Evolutionary conservation across 2,797 vertebrate species (phyloP), one percentile per base, ranked within the genome.

Genomic region (Sebastes melanostomus): DNA sequence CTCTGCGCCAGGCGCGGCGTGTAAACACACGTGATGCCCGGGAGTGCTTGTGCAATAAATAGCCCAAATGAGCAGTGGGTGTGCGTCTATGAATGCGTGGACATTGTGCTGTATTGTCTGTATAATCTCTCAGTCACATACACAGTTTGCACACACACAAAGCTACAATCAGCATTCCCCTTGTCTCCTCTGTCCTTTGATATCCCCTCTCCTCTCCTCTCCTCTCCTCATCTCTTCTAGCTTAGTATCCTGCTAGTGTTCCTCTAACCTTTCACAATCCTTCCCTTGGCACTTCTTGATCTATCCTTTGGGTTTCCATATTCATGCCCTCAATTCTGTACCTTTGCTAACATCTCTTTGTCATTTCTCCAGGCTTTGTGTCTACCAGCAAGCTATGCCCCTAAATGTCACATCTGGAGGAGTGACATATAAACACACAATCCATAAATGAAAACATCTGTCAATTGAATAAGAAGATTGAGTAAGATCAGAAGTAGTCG

Each of bases 11-110:
- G 81, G 60, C 34, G 12, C 38, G 8, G 71, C 58, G 56, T 79
- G 80, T 59, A 76, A 85, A 77, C 85, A 80, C 91, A 91, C 42
- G 79, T 88, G 86, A 92, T 46, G 80, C 83, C 90, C 46, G 32
- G 56, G 61, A 88, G 88, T 65, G 1, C 52, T 16, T 1, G 2
- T n/a, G 77, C 89, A 93, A 92, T 90, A 94, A 92, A 94, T 91
- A 91, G 85, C 83, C 68, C 78, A 24, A 58, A 24, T 78, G 80
- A 88, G 81, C 82, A 30, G 74, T 62, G 83, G 75, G 71, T 76
- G 81, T 78, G 85, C 8, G 71, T 82, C 79, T 77, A 20, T 62
- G 74, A 71, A 66, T 69, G 61, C 13, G 22, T 42, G 76, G 81
- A 79, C 78, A 72, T 69, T 75, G 75, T 75, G 84, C 56, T 67